Base-by-base conservation (phyloP, 2,888 invertebrate species). In the Adineta ricciae region DNA sequence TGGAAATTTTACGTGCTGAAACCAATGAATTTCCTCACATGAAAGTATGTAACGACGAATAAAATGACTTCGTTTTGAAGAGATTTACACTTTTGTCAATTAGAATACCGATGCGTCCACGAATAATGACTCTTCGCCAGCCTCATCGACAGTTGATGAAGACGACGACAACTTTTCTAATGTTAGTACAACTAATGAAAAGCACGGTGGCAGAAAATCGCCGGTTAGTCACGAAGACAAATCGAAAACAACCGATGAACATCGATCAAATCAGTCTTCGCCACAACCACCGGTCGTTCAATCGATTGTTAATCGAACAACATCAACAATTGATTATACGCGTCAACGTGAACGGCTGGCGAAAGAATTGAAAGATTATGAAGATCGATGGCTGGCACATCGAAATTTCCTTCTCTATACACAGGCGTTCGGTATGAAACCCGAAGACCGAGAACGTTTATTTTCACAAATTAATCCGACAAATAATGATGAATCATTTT, bases 321-420 rank as follows among this genome's bases (percentile, higher is more conserved):
- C 24, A n/a, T 78, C 78, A 38, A 78, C 38, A n/a, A 78, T n/a
- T 41, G 78, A 78, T 78, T 78, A 78, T 78, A 41, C 78, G n/a
- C 41, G 78, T 78, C 78, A 78, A 19, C 78, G 78, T 78, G 78
- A 78, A 41, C 78, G 78, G 24, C 38, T 78, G n/a, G 41, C 41
- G 0, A 78, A 78, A 78, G 78, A 78, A 78, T 24, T 78, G 8
- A 78, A 78, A 78, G 78, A 78, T 41, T 78, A 78, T 78, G 78
- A 78, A 78, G 78, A 78, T 41, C 78, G 78, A n/a, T 78, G 78
- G 78, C 41, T 78, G 41, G 78, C 78, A 78, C 78, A 78, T 78
- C 21, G 78, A 78, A 78, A 78, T 78, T 78, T 78, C n/a, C 41
- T 78, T n/a, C 41, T 78, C 3, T 78, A 78, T 19, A 78, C 78